A percentile compares a stretch with the other conserved stretches of the same genome.
Conservation (phyloP, 2,888 invertebrate species). For the Entomobrya proxima region DNA sequence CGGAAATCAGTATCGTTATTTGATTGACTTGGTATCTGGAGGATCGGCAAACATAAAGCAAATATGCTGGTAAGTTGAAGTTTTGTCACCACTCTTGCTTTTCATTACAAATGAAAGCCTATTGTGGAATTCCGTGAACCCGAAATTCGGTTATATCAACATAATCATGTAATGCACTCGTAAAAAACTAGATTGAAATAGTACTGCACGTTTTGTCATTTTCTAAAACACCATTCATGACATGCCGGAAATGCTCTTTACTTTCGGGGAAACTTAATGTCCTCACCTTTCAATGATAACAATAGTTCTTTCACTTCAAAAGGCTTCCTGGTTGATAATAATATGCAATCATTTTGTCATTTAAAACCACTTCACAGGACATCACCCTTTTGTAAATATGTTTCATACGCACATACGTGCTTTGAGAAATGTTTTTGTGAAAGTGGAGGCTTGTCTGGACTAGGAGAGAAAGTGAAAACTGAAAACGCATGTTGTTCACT, state of each 20-base stretch:
- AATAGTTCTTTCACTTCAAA: background rate
- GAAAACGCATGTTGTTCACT: background rate
- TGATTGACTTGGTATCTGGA: conserved; percentile 74
- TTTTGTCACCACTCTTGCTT: no score
- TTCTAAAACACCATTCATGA: conserved; percentile 32
- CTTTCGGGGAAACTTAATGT: background rate
- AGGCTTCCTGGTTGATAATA: conserved; percentile 14
- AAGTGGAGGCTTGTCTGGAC: background rate
- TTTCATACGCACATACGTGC: background rate
- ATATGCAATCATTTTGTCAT: conserved; percentile 17
- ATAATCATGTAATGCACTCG: background rate
- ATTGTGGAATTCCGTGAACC: background rate
- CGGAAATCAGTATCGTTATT: conserved; percentile 74
- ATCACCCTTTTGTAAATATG: conserved; percentile 29
- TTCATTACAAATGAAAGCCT: background rate
- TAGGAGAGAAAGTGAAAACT: background rate
- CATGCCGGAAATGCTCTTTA: conserved; percentile 46
- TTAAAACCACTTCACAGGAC: conserved; percentile 41
- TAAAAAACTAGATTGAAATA: background rate
- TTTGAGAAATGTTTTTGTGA: background rate
- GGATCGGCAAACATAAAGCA: conserved; percentile 72
- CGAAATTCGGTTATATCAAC: background rate
- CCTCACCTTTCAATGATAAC: background rate
- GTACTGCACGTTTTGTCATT: conserved; percentile 9
- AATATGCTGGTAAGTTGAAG: conserved; percentile 73